Percentiles rank a stretch among this genome's conserved stretches.
Evolutionary conservation across 2,797 vertebrate genomes (phyloP).

Genomic region (Acridotheres tristis): DNA sequence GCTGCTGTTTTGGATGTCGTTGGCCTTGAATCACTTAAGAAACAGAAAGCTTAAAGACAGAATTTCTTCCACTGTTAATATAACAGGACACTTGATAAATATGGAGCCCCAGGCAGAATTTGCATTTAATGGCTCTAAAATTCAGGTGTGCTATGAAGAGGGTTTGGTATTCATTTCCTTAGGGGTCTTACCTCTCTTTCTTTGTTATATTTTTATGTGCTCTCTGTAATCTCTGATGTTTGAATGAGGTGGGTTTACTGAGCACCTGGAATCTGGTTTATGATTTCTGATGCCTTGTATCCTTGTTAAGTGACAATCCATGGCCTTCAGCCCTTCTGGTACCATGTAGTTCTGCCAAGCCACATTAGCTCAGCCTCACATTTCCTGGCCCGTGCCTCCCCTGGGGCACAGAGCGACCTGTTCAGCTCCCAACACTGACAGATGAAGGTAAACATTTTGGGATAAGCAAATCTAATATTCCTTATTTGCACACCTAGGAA

Average conservation of each 20-base stretch:
- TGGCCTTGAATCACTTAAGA: neutral
- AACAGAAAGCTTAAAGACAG: neutral
- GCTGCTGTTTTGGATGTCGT: neutral
- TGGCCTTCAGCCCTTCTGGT: neutral
- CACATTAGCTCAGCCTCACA: neutral
- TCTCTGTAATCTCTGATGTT: neutral
- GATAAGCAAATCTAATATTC: constrained; percentile 52
- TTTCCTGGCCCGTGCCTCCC: neutral
- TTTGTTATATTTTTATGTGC: neutral
- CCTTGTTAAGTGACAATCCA: neutral
- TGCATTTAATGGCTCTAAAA: neutral
- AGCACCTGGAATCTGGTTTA: constrained; percentile 13
- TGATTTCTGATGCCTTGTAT: neutral
- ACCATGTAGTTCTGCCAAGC: neutral
- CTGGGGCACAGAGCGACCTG: neutral
- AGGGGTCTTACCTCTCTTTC: neutral
- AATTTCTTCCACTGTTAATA: neutral
- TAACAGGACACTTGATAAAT: neutral
- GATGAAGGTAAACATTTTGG: constrained; percentile 53
- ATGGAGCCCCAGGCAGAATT: neutral
- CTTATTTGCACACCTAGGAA: constrained; percentile 54
- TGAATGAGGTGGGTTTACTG: neutral
- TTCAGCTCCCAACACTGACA: constrained; percentile 11
- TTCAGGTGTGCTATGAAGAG: neutral
- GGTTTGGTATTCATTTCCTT: neutral